These are phyloP conservation scores for Campoletis sonorensis DNA, from an alignment of 1,140 invertebrate genomes.

Conservation along the genomic window DNA sequence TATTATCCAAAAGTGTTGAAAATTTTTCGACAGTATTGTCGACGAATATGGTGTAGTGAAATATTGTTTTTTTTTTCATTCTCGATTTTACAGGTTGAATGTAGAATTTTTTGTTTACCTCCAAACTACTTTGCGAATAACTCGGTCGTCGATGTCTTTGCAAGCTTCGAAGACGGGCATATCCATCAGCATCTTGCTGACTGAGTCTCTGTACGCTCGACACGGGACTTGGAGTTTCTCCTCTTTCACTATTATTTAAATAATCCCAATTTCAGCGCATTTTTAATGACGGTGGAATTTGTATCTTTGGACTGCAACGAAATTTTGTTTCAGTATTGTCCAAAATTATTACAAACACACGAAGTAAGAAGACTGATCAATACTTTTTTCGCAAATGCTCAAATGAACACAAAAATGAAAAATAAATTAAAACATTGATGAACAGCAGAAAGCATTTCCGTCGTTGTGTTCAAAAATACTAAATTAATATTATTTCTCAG, in stretches of 20 bases:
- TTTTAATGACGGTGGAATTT: neutral
- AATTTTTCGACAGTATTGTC: too few species aligned
- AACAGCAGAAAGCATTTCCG: too few species aligned
- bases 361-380: too few species aligned
- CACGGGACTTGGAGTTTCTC: conserved; percentile 88
- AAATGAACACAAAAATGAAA: too few species aligned
- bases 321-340: neutral
- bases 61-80: too few species aligned
- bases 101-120: conserved; percentile 56
- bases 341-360: neutral
- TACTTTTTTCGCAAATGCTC: too few species aligned
- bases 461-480: too few species aligned
- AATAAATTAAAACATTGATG: too few species aligned
- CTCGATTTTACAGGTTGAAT: too few species aligned
- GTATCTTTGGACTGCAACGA: neutral
- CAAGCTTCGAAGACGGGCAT: conserved; percentile 86
- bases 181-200: conserved; percentile 87
- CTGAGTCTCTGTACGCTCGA: conserved; percentile 86
- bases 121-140: conserved; percentile 73
- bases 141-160: conserved; percentile 81
- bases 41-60: too few species aligned
- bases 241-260: conserved; percentile 78
- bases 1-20: too few species aligned
- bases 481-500: too few species aligned
- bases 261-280: neutral